Conservation (phyloP, 1,140 invertebrate genomes). For the Aphelenchoides avenae region DNA sequence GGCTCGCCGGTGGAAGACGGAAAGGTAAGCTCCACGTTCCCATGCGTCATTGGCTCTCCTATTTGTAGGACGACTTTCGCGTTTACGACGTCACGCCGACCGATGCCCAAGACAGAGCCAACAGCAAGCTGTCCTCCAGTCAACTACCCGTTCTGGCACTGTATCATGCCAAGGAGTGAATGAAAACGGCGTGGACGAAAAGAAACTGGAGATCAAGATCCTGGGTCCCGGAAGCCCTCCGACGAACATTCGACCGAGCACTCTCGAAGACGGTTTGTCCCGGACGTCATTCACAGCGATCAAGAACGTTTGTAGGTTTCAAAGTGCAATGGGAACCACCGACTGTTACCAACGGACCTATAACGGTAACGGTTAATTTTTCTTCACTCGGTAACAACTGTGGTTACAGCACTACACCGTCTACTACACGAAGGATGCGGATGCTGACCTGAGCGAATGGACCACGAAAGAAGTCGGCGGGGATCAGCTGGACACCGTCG, state of each 20-base stretch:
- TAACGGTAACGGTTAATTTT: constrained; percentile 32
- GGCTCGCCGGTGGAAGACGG: constrained; percentile 49
- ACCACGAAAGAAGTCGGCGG: constrained; percentile 41
- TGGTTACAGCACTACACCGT: constrained; percentile 50
- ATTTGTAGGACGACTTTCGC: constrained; percentile 48
- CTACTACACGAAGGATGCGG: constrained; percentile 57
- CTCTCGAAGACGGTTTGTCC: constrained; percentile 43
- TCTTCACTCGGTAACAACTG: neutral
- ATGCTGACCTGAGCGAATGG: constrained; percentile 49
- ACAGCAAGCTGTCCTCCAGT: constrained; percentile 49
- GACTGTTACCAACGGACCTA: constrained; percentile 48
- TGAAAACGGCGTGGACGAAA: constrained; percentile 49
- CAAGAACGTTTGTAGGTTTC: constrained; percentile 23
- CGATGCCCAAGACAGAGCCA: constrained; percentile 44
- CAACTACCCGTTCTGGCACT: constrained; percentile 49
- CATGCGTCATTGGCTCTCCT: constrained; percentile 7
- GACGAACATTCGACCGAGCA: constrained; percentile 38
- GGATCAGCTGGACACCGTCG: constrained; percentile 39
- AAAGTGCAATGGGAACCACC: constrained; percentile 54
- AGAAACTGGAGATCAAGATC: constrained; percentile 50
- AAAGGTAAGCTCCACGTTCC: constrained; percentile 40
- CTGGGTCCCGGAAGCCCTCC: constrained; percentile 52
- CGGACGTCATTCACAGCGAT: neutral
- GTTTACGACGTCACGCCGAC: constrained; percentile 52
- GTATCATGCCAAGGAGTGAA: constrained; percentile 55